Evolutionary conservation across 30 jellyfish, hydroid and myxozoan species (phyloP), one percentile per base, ranked within the genome.

Genomic region (Morbakka virulenta): DNA sequence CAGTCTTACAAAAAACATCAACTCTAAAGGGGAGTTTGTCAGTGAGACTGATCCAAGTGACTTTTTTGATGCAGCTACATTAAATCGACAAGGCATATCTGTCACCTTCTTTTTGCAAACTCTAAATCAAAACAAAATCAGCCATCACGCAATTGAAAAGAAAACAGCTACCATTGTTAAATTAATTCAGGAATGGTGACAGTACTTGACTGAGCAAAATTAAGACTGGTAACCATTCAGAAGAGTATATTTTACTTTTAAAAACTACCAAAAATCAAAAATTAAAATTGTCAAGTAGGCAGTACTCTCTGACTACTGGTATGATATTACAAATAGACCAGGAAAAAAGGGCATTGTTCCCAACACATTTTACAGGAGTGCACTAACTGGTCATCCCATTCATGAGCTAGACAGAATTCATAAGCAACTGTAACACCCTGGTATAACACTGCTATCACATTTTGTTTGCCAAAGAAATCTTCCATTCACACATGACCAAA

Each of bases 371-470:
- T 72, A 52, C 14, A 49, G 84, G 52, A 47, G 22, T 21, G 25
- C 80, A 3, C 17, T 68, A 67, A 68, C 67, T 33, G 29, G 36
- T 68, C 23, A 47, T 68, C 36, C 80, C 3, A 47, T 36, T 11
- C 67, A 68, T 13, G 48, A 2, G 2, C 68, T 6, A 35, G 47
- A 9, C 62, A 48, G 52, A 32, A 34, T 36, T 11, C 52, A 47
- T 50, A 28, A 32, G 28, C 31, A 33, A 49, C 71, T 72, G 30
- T 70, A 57, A 26, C 53, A 73, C 41, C 85, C 74, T 3, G 85
- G 85, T 25, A 41, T 73, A 4, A 75, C 95, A 1, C 85, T 93
- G 0, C 26, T 74, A 41, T 23, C 62, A 11, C 91, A 76, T 32
- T 74, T 72, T 49, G 70, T 72, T 2, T 26, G 30, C 31, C 31